Evolutionary conservation across 2,888 invertebrate species (phyloP).

Genomic region (Metacarcinus magister): DNA sequence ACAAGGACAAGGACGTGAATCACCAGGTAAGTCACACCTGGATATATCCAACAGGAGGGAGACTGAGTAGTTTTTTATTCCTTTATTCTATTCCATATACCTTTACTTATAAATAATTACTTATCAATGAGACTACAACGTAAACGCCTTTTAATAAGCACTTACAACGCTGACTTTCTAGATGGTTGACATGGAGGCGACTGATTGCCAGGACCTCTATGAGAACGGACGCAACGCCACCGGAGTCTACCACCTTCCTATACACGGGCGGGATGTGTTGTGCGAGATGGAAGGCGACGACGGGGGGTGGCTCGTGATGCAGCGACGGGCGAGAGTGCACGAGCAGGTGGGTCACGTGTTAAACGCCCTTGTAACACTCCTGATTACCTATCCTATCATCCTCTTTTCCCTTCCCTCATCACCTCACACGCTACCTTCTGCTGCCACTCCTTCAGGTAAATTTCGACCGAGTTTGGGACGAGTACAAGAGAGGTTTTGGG

Average conservation of each 20-base stretch:
- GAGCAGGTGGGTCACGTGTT: conserved; percentile 72
- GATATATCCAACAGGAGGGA: background rate
- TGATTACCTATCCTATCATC: too few species aligned
- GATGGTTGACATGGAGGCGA: conserved; percentile 58
- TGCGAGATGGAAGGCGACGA: conserved; percentile 81
- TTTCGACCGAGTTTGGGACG: conserved; percentile 78
- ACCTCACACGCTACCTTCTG: background rate
- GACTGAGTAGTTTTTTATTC: background rate
- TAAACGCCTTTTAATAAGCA: too few species aligned
- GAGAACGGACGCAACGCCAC: conserved; percentile 78
- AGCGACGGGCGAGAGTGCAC: conserved; percentile 72
- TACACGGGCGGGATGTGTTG: conserved; percentile 78
- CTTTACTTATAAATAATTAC: background rate
- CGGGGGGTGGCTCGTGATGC: conserved; percentile 81
- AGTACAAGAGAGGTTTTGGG: conserved; percentile 81
- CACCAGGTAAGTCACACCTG: background rate
- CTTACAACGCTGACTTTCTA: background rate
- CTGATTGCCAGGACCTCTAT: conserved; percentile 80
- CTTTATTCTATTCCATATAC: background rate
- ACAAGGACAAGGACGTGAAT: conserved; percentile 9
- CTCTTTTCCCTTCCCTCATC: background rate
- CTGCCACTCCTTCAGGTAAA: conserved; percentile 72
- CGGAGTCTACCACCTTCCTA: conserved; percentile 79
- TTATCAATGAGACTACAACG: too few species aligned
- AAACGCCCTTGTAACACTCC: background rate